Evolutionary conservation across 92 coral and sea anemone species (phyloP), one percentile per base, ranked within the genome.

Genomic region (Epizoanthus illoricatus): DNA sequence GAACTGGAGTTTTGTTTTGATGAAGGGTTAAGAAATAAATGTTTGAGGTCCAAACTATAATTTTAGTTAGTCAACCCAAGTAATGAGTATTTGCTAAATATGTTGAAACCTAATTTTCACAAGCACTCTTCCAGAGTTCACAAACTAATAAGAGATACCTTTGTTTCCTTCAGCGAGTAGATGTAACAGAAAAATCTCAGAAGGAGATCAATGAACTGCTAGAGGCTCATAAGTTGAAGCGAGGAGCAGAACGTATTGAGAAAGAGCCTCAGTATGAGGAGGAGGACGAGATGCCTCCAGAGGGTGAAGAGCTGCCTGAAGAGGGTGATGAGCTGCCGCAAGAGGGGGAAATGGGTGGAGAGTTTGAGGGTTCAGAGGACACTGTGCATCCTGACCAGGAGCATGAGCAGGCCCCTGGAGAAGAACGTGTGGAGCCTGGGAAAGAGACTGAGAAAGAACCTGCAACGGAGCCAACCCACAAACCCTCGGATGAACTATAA

Each of bases 141-240:
- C 17, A 6, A 8, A 17, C 56, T 28, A 49, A n/a, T 18, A 18
- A 59, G 0, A 3, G 10, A 12, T 12, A 18, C n/a, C 36, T 17
- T n/a, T 42, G 5, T 64, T 56, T 65, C 64, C 40, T 49, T 13
- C n/a, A 83, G 90, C 76, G 84, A 67, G 65, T 82, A 4, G 93
- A 86, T 49, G 87, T 92, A 43, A 71, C 93, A 42, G 97, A 92
- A 52, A 89, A 86, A 84, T 24, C 87, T 55, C 61, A 80, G 80
- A 86, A 65, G 40, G 92, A 89, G 70, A 95, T 95, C 85, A 66
- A 81, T 17, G 84, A 86, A 63, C 67, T 95, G 81, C 61, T 95
- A 16, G 95, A 88, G 84, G 73, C 86, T 20, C 97, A 91, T 82
- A 97, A 97, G 75, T 81, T 95, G 76, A 82, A 69, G 69, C 88